Conservation (phyloP, 1,140 invertebrate species). For the Leptopilina boulardi region DNA sequence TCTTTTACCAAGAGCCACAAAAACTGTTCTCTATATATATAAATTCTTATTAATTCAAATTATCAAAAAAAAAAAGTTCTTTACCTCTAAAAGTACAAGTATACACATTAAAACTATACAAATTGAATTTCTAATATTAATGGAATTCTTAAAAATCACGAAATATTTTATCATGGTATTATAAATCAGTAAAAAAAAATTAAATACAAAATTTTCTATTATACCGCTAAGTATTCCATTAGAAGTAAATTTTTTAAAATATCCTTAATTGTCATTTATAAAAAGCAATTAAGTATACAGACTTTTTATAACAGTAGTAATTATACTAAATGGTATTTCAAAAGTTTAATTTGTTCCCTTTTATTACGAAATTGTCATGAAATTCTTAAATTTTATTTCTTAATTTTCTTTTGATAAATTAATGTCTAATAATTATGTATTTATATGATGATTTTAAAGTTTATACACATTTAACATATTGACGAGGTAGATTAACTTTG, state of each 20-base stretch:
- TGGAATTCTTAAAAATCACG: not conserved
- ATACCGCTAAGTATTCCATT: not conserved
- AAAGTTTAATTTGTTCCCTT: not conserved
- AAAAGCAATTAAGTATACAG: not conserved
- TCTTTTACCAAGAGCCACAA: conserved; percentile 5
- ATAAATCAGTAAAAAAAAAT: not conserved
- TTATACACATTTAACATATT: not conserved
- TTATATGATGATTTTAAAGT: too few relatives aligned
- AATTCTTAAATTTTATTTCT: too few relatives aligned
- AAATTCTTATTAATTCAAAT: not conserved
- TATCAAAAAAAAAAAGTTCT: not conserved
- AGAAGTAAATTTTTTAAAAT: not conserved
- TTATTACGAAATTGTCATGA: not conserved
- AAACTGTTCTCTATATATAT: conserved; percentile 4
- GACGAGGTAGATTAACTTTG: conserved; percentile 17
- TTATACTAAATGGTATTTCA: not conserved
- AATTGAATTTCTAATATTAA: conserved; percentile 19
- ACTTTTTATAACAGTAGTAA: not conserved
- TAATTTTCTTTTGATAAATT: too few relatives aligned
- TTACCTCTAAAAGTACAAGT: conserved; percentile 20
- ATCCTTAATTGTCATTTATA: not conserved
- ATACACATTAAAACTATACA: conserved; percentile 28
- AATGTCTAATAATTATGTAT: too few relatives aligned
- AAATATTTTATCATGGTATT: not conserved
- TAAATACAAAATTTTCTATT: conserved; percentile 15